Percentiles rank a stretch among this genome's conserved stretches.
phyloP scores from a whole-genome alignment of 2,797 vertebrate species.

The Squalus acanthias region DNA sequence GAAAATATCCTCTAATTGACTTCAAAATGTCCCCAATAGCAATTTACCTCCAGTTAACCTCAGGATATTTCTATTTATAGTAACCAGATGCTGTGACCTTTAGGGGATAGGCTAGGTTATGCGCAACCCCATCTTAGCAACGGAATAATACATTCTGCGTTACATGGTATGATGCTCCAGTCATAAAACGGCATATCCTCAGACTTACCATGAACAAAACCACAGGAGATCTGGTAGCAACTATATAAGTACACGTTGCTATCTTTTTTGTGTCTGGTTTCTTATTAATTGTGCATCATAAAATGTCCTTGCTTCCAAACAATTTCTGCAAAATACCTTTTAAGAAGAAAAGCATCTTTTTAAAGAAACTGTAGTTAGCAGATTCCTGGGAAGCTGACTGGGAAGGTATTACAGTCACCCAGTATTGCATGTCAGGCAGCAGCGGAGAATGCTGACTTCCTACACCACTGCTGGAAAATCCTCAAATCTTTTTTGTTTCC shows the following conservation, averaged over 20 bases:
- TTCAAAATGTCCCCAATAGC: not conserved
- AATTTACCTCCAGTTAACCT: not conserved
- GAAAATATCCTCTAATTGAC: not conserved
- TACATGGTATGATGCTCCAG: not conserved
- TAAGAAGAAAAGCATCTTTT: not conserved
- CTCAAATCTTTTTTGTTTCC: not conserved
- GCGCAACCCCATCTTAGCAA: not conserved
- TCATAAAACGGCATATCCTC: not conserved
- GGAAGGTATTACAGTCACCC: not conserved
- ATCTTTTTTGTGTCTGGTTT: not conserved
- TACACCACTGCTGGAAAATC: not conserved
- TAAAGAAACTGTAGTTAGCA: not conserved
- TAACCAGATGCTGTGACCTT: constrained; percentile 3
- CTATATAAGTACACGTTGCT: not conserved
- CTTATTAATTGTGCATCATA: not conserved
- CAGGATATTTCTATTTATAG: not conserved
- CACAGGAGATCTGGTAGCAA: not conserved
- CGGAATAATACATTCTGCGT: not conserved
- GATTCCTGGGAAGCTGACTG: not conserved
- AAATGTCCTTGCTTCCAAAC: not conserved
- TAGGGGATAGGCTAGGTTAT: constrained; percentile 8
- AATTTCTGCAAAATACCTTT: not conserved
- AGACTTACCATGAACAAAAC: not conserved
- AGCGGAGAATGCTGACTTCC: constrained; percentile 4
- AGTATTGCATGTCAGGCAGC: not conserved